Evolutionary conservation across 1,140 invertebrate genomes (phyloP), one percentile per base, ranked within the genome.

Genomic region (Riptortus pedestris): DNA sequence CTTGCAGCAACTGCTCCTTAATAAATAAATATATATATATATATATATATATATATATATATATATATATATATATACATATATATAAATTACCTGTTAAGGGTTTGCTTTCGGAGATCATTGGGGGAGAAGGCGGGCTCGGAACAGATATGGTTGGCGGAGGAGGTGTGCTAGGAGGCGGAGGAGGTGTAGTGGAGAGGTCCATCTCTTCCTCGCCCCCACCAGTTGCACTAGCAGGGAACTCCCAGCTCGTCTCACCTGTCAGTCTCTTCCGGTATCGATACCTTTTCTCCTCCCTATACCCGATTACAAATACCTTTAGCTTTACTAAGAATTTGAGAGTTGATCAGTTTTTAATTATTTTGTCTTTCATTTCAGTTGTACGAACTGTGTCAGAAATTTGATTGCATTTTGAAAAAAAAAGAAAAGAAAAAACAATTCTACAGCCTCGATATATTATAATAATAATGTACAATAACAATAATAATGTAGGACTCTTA

Each of bases 271-370:
- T 82, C 69, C 78, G 79, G 75, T 86, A 87, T 76, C 78, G 85
- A 75, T 87, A 87, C 65, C 83, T 77, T 73, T 83, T 85, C 78
- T 83, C 80, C 67, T 75, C 76, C 73, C 84, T 86, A 33, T 14
- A 51, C 48, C 48, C 43, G 18, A 18, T n/a, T 12, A 45, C 14
- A 45, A 2, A 3, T n/a, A n/a, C n/a, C n/a, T n/a, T n/a, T n/a
- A n/a, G n/a, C n/a, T n/a, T n/a, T n/a, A n/a, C n/a, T n/a, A n/a
- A n/a, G n/a, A n/a, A n/a, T n/a, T n/a, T n/a, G n/a, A n/a, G n/a
- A n/a, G n/a, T n/a, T n/a, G n/a, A n/a, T n/a, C n/a, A n/a, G n/a
- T n/a, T n/a, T n/a, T n/a, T n/a, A n/a, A n/a, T n/a, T n/a, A n/a
- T n/a, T n/a, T n/a, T n/a, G n/a, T n/a, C n/a, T n/a, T n/a, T n/a